A percentile compares a stretch with the other conserved stretches of the same genome.
Conservation (phyloP, 1,140 invertebrate species). For the Drosophila suzukii region DNA sequence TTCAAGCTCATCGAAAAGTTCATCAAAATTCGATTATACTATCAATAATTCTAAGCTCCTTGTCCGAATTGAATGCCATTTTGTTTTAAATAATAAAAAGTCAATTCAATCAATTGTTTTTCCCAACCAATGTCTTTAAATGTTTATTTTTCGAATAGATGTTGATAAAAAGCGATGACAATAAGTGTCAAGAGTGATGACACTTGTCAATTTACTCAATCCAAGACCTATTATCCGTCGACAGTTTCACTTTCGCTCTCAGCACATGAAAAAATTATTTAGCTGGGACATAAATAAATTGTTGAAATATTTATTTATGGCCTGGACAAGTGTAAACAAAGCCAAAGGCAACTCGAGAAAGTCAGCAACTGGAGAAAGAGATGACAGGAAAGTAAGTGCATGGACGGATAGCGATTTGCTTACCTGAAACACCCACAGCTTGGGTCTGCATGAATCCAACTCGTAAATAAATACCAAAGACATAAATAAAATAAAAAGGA, state of each 20-base stretch:
- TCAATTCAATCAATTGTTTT: no score
- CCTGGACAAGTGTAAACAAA: slow-evolving; percentile 27
- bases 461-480: slow-evolving; percentile 51
- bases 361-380: not conserved
- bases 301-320: slow-evolving; percentile 49
- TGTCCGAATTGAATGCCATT: no score
- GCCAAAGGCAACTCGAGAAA: slow-evolving; percentile 6
- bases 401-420: slow-evolving; percentile 22
- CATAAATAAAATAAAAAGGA: slow-evolving; percentile 40
- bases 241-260: slow-evolving; percentile 20
- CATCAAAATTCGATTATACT: no score
- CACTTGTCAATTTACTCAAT: not conserved
- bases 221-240: slow-evolving; percentile 21
- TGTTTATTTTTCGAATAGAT: not conserved
- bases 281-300: slow-evolving; percentile 43
- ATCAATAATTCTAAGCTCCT: no score
- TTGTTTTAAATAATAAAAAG: not conserved
- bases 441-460: slow-evolving; percentile 21
- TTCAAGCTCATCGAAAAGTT: not conserved
- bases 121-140: not conserved
- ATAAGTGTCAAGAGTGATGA: not conserved
- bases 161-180: no score
- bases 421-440: slow-evolving; percentile 20
- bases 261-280: slow-evolving; percentile 38
- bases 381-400: slow-evolving; percentile 29